A percentile compares a stretch with the other conserved stretches of the same genome.
phyloP scores from a whole-genome alignment of 2,797 vertebrate species.

The Tangara arthus region DNA sequence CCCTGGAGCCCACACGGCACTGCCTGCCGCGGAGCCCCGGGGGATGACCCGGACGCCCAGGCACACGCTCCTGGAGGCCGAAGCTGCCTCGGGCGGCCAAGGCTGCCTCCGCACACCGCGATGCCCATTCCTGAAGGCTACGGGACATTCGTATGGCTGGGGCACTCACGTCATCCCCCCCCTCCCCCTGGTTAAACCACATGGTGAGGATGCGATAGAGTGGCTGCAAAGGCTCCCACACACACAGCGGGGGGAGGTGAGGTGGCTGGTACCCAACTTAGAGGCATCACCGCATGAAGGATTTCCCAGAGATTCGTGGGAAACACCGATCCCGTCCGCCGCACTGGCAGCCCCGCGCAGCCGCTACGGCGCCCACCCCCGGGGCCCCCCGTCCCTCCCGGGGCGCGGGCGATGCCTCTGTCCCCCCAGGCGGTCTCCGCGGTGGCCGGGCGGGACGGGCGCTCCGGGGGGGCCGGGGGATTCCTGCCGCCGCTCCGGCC shows the following conservation, averaged over 20 bases:
- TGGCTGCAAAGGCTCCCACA: neutral
- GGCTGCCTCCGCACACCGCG: neutral
- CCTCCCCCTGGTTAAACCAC: neutral
- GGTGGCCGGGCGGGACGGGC: neutral
- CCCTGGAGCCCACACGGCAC: neutral
- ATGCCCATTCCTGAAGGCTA: neutral
- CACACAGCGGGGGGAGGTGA: neutral
- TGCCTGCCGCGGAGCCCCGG: neutral
- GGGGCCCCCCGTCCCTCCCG: no score
- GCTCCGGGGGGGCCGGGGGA: neutral
- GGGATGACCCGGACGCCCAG: neutral
- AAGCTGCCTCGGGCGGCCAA: neutral
- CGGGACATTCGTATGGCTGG: neutral
- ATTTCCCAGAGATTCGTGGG: conserved; percentile 12
- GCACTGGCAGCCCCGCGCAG: neutral
- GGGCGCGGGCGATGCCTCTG: neutral
- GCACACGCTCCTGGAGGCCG: neutral
- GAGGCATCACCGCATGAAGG: neutral
- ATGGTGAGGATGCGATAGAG: no score
- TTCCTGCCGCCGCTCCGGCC: neutral
- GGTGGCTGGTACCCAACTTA: neutral
- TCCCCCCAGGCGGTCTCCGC: neutral
- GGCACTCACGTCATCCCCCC: neutral
- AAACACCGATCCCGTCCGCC: neutral
- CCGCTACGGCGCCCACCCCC: neutral